Conservation (phyloP, 2,113 vertebrate species). For the Takifugu bimaculatus region DNA sequence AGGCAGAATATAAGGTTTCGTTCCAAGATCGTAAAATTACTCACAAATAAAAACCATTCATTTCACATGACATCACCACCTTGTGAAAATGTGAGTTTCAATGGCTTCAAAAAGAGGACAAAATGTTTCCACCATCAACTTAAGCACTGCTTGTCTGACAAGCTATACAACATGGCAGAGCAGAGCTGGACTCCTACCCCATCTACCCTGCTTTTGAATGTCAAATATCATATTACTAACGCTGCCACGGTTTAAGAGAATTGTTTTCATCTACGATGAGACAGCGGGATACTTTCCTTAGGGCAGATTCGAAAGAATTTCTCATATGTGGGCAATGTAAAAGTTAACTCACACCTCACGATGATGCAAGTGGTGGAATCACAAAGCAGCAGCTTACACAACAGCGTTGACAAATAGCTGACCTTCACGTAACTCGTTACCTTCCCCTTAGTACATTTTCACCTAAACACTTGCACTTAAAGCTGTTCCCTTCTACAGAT, state of each 20-base stretch:
- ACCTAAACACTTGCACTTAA: conserved; percentile 48
- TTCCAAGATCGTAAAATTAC: conserved; percentile 73
- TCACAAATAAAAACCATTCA: conserved; percentile 71
- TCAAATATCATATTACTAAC: conserved; percentile 35
- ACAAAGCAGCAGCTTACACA: conserved; percentile 42
- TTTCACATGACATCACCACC: conserved; percentile 73
- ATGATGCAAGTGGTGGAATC: conserved; percentile 41
- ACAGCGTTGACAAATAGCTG: conserved; percentile 46
- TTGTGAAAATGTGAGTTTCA: conserved; percentile 64
- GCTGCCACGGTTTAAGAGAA: conserved; percentile 18
- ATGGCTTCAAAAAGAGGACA: conserved; percentile 52
- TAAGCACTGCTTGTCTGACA: conserved; percentile 36
- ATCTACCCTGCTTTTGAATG: conserved; percentile 35
- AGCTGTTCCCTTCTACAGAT: conserved; percentile 24
- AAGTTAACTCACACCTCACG: conserved; percentile 37
- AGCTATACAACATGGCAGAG: conserved; percentile 36
- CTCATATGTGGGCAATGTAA: conserved; percentile 38
- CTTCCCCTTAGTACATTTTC: conserved; percentile 21
- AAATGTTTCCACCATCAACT: conserved; percentile 53
- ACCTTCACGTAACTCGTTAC: conserved; percentile 17
- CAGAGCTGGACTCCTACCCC: conserved; percentile 39
- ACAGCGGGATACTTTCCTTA: conserved; percentile 33
- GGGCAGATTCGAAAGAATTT: conserved; percentile 45
- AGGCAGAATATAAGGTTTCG: conserved; percentile 68
- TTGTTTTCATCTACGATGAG: conserved; percentile 29